These are phyloP conservation scores for Drosophila nigricruria DNA, from an alignment of 2,888 invertebrate species.

Conservation along the genomic window DNA sequence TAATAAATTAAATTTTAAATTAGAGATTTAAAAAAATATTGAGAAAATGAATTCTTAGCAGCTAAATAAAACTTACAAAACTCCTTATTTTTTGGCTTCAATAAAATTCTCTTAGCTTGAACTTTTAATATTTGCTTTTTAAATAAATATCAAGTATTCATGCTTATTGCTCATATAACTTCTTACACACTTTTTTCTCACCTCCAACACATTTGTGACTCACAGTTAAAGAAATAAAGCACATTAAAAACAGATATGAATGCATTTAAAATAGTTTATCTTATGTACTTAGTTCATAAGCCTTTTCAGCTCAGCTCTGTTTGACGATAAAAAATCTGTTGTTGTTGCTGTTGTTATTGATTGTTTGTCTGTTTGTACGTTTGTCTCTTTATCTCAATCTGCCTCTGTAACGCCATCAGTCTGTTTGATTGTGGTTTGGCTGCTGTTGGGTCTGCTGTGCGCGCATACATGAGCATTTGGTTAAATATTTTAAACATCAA, in stretches of 20 bases:
- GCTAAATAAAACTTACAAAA: no score
- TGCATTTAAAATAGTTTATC: conserved; percentile 14
- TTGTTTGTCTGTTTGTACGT: not conserved
- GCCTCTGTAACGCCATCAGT: not conserved
- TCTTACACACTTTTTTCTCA: not conserved
- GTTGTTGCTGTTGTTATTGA: conserved; percentile 15
- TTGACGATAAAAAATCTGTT: conserved; percentile 38
- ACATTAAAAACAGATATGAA: conserved; percentile 3
- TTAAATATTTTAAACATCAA: conserved; percentile 42
- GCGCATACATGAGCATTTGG: conserved; percentile 14
- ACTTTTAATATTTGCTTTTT: not conserved
- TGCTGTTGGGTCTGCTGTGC: conserved; percentile 3
- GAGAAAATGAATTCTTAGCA: no score
- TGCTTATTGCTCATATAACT: not conserved
- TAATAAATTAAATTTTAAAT: no score
- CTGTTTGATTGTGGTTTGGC: conserved; percentile 38
- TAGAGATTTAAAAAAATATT: no score
- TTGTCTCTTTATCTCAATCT: not conserved
- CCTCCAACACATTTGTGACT: not conserved
- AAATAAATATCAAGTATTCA: not conserved
- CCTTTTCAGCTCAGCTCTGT: conserved; percentile 41
- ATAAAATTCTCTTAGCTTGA: no score
- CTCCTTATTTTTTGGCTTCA: no score
- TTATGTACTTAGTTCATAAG: conserved; percentile 37
- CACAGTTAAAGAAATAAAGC: not conserved